Evolutionary conservation across 2,888 invertebrate species (phyloP).

Genomic region (Rotaria socialis): DNA sequence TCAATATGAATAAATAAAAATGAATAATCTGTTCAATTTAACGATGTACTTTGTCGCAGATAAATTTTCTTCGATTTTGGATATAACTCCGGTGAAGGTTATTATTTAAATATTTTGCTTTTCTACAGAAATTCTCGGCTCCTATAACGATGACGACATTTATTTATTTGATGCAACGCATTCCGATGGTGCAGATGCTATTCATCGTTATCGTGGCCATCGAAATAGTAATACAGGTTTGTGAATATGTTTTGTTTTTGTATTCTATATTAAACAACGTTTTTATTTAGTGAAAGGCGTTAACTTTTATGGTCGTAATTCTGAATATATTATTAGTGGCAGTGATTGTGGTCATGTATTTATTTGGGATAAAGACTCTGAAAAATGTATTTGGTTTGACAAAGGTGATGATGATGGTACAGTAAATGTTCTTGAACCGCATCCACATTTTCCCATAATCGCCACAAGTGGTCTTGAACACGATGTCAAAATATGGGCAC

Average conservation of each 20-base stretch:
- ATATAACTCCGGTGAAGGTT: too few relatives aligned
- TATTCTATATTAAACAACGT: slow-evolving; percentile 52
- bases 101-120: too few relatives aligned
- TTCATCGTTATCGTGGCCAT: slow-evolving; percentile 67
- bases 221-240: slow-evolving; percentile 63
- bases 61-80: too few relatives aligned
- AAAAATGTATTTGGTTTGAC: slow-evolving; percentile 82
- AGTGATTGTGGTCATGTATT: slow-evolving; percentile 82
- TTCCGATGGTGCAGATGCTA: slow-evolving; percentile 63
- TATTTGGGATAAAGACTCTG: slow-evolving; percentile 82
- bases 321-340: slow-evolving; percentile 84
- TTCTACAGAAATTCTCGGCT: slow-evolving; percentile 74
- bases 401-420: slow-evolving; percentile 72
- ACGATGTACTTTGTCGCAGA: too few relatives aligned
- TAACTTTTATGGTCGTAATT: slow-evolving; percentile 83
- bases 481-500: slow-evolving; percentile 38
- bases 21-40: too few relatives aligned
- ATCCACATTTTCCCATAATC: slow-evolving; percentile 78
- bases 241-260: slow-evolving; percentile 53
- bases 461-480: slow-evolving; percentile 73
- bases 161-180: slow-evolving; percentile 73
- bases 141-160: slow-evolving; percentile 86
- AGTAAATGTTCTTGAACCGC: slow-evolving; percentile 75
- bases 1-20: too few relatives aligned
- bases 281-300: slow-evolving; percentile 74